Conservation (phyloP, 2,113 vertebrate genomes). For the Anolis sagrei region DNA sequence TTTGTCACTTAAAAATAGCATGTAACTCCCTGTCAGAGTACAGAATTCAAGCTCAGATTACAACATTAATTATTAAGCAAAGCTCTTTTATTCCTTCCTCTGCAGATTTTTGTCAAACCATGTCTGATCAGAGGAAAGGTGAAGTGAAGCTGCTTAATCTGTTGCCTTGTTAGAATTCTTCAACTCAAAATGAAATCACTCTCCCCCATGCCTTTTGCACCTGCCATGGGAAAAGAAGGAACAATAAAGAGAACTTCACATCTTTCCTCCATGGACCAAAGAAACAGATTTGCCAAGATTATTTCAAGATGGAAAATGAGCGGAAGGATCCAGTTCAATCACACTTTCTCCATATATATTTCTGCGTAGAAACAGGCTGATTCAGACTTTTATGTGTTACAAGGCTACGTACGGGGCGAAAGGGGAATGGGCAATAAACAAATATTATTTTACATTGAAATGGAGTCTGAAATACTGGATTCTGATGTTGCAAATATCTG, state of each 20-base stretch:
- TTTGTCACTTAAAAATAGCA: slow-evolving; percentile 18
- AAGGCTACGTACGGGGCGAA: too few relatives aligned
- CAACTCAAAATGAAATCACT: background rate
- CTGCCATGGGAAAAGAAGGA: background rate
- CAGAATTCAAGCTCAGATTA: background rate
- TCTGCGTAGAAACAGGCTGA: background rate
- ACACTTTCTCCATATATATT: background rate
- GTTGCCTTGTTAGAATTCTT: background rate
- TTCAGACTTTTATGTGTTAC: background rate
- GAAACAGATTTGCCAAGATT: background rate
- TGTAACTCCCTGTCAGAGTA: background rate
- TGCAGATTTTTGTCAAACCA: background rate
- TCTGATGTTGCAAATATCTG: background rate
- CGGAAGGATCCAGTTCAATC: background rate
- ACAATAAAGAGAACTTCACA: background rate
- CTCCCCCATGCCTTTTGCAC: background rate
- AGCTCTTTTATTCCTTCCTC: background rate
- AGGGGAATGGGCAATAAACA: background rate
- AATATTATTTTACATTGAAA: too few relatives aligned
- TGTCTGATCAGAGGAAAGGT: background rate
- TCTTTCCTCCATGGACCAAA: background rate
- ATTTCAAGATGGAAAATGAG: background rate
- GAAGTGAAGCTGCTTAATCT: background rate
- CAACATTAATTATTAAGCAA: background rate
- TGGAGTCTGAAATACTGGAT: background rate